Evolutionary conservation across 2,113 vertebrate species (phyloP), one percentile per base, ranked within the genome.

Genomic region (Myiagra hebetior): DNA sequence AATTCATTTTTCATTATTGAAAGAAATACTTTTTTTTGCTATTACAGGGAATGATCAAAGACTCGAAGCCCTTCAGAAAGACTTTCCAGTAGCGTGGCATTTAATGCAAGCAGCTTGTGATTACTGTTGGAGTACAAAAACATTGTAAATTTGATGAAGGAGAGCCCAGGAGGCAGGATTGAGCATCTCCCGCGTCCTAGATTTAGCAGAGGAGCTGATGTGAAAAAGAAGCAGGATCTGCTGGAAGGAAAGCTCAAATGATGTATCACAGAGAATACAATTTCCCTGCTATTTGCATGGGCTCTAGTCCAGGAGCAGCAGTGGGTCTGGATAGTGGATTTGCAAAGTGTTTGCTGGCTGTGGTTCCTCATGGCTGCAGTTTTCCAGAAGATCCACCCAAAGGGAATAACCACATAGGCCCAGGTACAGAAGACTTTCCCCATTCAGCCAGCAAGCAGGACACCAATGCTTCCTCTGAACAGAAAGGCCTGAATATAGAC

Each of bases 131-230:
- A 64, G 37, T 53, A 81, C 85, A 74, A 85, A 89, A 63, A 44
- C 7, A 5, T 64, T 44, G 47, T 77, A 53, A 57, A 96, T 75
- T 57, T 76, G 78, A 49, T 57, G 81, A 88, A n/a, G 1, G 14
- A 57, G 74, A 94, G 91, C 78, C 89, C 94, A 91, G 93, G 72
- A 95, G 91, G 84, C 82, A 94, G 91, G 75, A 91, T 7, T 81
- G 84, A 91, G 77, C 86, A 52, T 79, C 85, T 90, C 60, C 74
- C 0, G 13, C 1, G 11, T 75, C 87, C 87, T 78, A 78, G 47
- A 94, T 96, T 95, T 67, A 26, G 64, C 1, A 56, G 70, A 78
- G 74, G 74, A 89, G 35, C 60, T 76, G 92, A 89, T 79, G 62
- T 76, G 74, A 75, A 70, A 78, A 91, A 72, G 87, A 44, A 93